Base-by-base conservation (phyloP, 2,113 vertebrate genomes). In the Stigmatopora argus region DNA sequence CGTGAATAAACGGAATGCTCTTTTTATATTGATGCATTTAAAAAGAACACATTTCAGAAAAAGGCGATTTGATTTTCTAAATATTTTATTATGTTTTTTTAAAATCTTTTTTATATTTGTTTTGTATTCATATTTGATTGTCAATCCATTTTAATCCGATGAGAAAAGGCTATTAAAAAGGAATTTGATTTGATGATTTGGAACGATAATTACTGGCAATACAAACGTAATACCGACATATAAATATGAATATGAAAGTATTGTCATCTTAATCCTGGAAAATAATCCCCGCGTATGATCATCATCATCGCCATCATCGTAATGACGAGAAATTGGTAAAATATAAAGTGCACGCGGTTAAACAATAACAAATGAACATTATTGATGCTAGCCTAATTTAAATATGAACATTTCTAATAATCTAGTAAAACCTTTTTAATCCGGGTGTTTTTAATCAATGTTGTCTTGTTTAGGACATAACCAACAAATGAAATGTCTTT, bases 311-410 rank as follows among this genome's bases (percentile, higher is more conserved):
- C 26, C 23, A 56, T 31, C 8, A 31, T 41, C 38, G 9, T 19
- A 19, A 60, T 38, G 58, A 41, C 5, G 35, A 60, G 5, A 41
- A 60, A 60, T 19, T 38, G 71, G 57, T 74, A n/a, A n/a, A n/a
- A 79, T 80, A 62, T 74, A 83, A 73, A 64, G 4, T 69, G 41
- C 70, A 84, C 73, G 66, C 41, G 67, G 70, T 69, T 66, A 55
- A 77, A 88, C 85, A 87, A 88, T 87, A 87, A 88, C 74, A 77
- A 88, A 88, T 89, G 73, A 84, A 86, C 73, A 68, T 70, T 41
- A 57, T 6, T 5, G 3, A 63, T 19, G 62, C 45, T 19, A 70
- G 63, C 67, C 75, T 64, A 77, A 75, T 77, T 83, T 72, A 4
- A 48, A 48, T 48, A 48, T 17, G 13, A 48, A 53, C 21, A 72